Base-by-base conservation (phyloP, 2,113 vertebrate genomes). In the Bujurquina vittata region DNA sequence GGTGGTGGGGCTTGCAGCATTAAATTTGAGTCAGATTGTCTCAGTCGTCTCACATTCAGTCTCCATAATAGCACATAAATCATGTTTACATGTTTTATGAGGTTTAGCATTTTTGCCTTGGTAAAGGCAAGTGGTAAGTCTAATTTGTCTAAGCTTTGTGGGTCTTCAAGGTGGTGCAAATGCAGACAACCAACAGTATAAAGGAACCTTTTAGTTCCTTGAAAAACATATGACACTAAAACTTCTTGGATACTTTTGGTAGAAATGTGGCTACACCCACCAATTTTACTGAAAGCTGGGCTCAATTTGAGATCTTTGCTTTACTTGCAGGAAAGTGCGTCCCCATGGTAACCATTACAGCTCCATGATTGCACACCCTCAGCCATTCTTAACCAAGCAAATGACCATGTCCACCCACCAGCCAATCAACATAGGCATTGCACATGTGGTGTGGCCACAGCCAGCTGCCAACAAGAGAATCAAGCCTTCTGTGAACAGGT, bases 381-480 rank as follows among this genome's bases (percentile, higher is more conserved):
- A 98, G 76, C 97, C 97, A 92, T 96, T 99, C 85, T 87, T 99
- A 94, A 96, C 97, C 88, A 99, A 97, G 95, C 97, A 99, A 94
- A 98, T 99, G 96, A 96, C 97, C 88, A 94, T 99, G 91, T 97
- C 98, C 37, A 97, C 97, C 89, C 97, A 98, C 88, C 98, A 99
- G 94, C 98, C 98, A 79, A 97, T 99, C 91, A 99, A 97, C 69
- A 96, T 99, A 96, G 98, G 98, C 92, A 98, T 99, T 84, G 97
- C 98, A 93, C 98, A 99, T 29, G 97, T 99, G 77, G 96, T 99
- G 89, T 99, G 98, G 98, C 97, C 98, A 69, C 98, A 99, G 92
- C 97, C 95, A 86, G 95, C 97, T 85, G 94, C 97, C 90, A 96
- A 96, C 90, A 99, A 98, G 94, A 97, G 97, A 94, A 96, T 96